phyloP scores from a whole-genome alignment of 1,140 invertebrate species.

The Heliconius nattereri region DNA sequence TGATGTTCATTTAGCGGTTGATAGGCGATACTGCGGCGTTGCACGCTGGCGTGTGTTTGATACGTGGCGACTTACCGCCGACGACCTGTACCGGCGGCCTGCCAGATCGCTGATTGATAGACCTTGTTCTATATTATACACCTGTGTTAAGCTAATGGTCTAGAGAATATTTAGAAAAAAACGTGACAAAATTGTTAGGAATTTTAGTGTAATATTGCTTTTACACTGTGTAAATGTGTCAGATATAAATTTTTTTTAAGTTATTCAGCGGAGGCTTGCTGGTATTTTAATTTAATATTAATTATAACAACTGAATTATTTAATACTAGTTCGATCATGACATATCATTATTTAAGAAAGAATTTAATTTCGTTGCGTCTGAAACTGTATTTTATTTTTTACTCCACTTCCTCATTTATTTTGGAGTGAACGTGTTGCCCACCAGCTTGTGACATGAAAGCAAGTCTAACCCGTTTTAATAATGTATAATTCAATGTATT shows the following conservation, averaged over 20 bases:
- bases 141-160: not conserved
- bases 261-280: not conserved
- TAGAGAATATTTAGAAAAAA: not conserved
- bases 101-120: constrained; percentile 25
- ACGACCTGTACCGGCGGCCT: constrained; percentile 21
- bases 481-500: not conserved
- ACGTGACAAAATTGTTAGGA: not conserved
- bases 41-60: constrained; percentile 3
- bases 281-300: not conserved
- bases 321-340: not conserved
- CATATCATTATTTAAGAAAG: not conserved
- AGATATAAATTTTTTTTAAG: not conserved
- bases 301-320: too few species aligned
- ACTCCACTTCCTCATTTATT: constrained; percentile 28
- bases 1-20: not conserved
- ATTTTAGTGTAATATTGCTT: not conserved
- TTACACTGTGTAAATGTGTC: not conserved
- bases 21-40: constrained; percentile 11
- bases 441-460: not conserved
- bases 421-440: constrained; percentile 18
- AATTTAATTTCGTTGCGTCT: not conserved
- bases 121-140: constrained; percentile 28
- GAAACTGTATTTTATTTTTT: constrained; percentile 10
- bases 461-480: constrained; percentile 2
- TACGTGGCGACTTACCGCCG: constrained; percentile 13